Conservation (phyloP, 2,113 vertebrate genomes). For the Kryptolebias marmoratus region DNA sequence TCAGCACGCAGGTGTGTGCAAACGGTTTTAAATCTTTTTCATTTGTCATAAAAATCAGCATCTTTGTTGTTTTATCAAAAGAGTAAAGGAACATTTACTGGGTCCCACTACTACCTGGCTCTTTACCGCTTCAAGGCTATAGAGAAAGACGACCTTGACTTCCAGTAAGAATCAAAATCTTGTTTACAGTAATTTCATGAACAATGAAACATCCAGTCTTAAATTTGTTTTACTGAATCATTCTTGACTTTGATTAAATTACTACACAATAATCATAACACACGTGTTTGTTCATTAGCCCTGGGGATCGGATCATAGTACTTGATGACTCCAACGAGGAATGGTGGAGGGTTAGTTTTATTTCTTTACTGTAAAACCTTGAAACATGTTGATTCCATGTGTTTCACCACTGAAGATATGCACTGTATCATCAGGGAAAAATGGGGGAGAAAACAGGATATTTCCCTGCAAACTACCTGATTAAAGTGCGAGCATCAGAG, state of each 20-base stretch:
- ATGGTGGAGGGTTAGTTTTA: slow-evolving; percentile 93
- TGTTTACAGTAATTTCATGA: not conserved
- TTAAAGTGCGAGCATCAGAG: slow-evolving; percentile 90
- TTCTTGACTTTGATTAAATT: too few species aligned
- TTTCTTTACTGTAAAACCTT: not conserved
- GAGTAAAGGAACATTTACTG: slow-evolving; percentile 81
- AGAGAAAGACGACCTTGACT: slow-evolving; percentile 97
- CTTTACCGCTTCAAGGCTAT: slow-evolving; percentile 97
- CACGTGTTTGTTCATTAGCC: slow-evolving; percentile 74
- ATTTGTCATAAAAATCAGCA: not conserved
- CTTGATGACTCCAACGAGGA: slow-evolving; percentile 98
- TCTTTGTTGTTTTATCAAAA: slow-evolving; percentile 38
- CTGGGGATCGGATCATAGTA: slow-evolving; percentile 94
- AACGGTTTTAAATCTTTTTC: not conserved
- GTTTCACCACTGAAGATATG: not conserved
- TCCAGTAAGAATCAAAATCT: slow-evolving; percentile 84
- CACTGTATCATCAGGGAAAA: slow-evolving; percentile 84
- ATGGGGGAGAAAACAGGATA: slow-evolving; percentile 93
- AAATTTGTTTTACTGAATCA: not conserved
- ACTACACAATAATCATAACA: not conserved
- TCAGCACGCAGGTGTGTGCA: not conserved
- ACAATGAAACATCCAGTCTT: not conserved
- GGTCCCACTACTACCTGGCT: slow-evolving; percentile 94
- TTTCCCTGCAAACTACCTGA: slow-evolving; percentile 94
- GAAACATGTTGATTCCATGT: not conserved